Evolutionary conservation across 1,140 invertebrate genomes (phyloP).

Genomic region (Scaptodrosophila lebanonensis): DNA sequence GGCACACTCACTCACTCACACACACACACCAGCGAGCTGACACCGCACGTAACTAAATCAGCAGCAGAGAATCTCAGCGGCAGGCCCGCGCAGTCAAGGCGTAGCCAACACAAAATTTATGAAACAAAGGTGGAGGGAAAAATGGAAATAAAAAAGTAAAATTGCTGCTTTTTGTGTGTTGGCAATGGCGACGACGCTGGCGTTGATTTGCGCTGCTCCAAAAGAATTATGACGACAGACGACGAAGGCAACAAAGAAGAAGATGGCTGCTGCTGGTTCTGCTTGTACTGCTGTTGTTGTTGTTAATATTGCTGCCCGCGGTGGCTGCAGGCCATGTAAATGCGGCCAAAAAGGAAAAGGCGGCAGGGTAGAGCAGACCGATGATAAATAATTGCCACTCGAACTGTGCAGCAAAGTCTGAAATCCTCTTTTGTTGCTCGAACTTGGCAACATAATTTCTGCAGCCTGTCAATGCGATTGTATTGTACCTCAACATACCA

Average conservation of each 20-base stretch:
- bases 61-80: constrained; percentile 50
- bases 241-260: constrained; percentile 44
- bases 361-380: no score
- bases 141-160: constrained; percentile 6
- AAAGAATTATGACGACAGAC: constrained; percentile 35
- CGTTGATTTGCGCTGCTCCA: constrained; percentile 42
- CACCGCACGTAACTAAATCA: constrained; percentile 1
- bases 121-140: constrained; percentile 60
- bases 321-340: constrained; percentile 42
- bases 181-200: constrained; percentile 58
- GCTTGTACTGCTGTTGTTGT: no score
- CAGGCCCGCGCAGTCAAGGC: constrained; percentile 31
- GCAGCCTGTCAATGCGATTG: constrained; percentile 49
- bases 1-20: constrained; percentile 9
- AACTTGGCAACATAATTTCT: constrained; percentile 61
- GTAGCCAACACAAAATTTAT: constrained; percentile 63
- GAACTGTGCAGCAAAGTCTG: constrained; percentile 18
- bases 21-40: background rate
- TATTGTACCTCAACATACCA: constrained; percentile 14
- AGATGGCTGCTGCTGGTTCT: constrained; percentile 1
- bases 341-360: no score
- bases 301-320: constrained; percentile 9
- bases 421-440: no score
- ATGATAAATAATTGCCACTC: constrained; percentile 66
- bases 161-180: constrained; percentile 28